Conservation (phyloP, 2,797 vertebrate genomes). For the Diceros bicornis region DNA sequence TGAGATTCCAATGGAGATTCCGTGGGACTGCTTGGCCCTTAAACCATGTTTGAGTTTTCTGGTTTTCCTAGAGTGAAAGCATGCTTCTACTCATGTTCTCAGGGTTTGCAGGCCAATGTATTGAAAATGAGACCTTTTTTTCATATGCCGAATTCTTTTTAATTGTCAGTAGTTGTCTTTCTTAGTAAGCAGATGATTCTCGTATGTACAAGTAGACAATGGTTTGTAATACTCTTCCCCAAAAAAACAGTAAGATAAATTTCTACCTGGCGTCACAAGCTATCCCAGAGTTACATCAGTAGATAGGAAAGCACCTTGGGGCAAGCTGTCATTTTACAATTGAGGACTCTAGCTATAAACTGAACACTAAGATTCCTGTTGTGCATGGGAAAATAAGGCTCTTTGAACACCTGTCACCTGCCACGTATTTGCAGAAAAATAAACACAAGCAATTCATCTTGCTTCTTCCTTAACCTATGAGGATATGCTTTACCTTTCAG, state of each 20-base stretch:
- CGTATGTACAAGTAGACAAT: neutral
- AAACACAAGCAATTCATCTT: constrained; percentile 21
- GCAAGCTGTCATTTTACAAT: neutral
- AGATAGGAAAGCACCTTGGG: neutral
- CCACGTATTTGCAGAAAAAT: constrained; percentile 20
- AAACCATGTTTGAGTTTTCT: constrained; percentile 11
- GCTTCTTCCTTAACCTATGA: constrained; percentile 4
- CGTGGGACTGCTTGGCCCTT: neutral
- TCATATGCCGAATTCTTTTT: constrained; percentile 51
- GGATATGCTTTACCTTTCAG: constrained; percentile 60
- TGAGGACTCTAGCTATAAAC: neutral
- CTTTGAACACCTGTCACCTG: neutral
- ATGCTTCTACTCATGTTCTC: neutral
- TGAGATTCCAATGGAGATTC: neutral
- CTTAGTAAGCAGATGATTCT: constrained; percentile 36
- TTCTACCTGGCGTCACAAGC: neutral
- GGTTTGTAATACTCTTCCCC: constrained; percentile 17
- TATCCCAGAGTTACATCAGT: neutral
- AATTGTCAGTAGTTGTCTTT: neutral
- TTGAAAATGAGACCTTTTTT: constrained; percentile 41
- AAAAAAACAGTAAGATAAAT: neutral
- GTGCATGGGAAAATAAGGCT: neutral
- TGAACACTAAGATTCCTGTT: neutral
- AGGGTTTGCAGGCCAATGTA: neutral
- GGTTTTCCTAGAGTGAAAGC: constrained; percentile 2